phyloP scores from a whole-genome alignment of 1,140 invertebrate species.

The Lamellibrachia luymesi region DNA sequence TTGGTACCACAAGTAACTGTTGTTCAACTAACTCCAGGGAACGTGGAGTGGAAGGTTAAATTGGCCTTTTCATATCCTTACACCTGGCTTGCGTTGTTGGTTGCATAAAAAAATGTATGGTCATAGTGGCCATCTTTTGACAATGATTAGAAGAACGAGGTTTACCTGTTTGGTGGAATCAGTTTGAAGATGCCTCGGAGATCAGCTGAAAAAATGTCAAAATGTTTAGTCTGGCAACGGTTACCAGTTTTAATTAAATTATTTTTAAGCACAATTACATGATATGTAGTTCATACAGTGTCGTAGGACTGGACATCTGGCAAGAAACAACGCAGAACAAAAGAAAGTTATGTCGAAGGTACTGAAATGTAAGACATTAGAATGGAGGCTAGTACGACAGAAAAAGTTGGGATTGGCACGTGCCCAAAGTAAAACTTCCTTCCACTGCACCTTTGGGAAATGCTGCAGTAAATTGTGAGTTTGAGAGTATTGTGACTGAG shows the following conservation, averaged over 20 bases:
- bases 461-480: neutral
- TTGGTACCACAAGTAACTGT: too few species aligned
- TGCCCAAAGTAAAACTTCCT: neutral
- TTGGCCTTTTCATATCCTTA: too few species aligned
- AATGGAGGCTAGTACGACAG: neutral
- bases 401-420: neutral
- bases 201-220: neutral
- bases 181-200: neutral
- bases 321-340: neutral
- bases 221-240: neutral
- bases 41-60: too few species aligned
- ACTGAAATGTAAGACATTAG: neutral
- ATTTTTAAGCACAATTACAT: neutral
- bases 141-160: neutral
- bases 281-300: neutral
- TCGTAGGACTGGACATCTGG: neutral
- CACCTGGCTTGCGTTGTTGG: too few species aligned
- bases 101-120: too few species aligned
- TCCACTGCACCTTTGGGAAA: neutral
- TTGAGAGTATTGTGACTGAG: too few species aligned
- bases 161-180: neutral
- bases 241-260: neutral
- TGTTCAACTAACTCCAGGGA: too few species aligned
- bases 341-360: neutral
- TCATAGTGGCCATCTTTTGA: too few species aligned